phyloP scores from a whole-genome alignment of 2,113 vertebrate species.

The Eubucco bourcierii region DNA sequence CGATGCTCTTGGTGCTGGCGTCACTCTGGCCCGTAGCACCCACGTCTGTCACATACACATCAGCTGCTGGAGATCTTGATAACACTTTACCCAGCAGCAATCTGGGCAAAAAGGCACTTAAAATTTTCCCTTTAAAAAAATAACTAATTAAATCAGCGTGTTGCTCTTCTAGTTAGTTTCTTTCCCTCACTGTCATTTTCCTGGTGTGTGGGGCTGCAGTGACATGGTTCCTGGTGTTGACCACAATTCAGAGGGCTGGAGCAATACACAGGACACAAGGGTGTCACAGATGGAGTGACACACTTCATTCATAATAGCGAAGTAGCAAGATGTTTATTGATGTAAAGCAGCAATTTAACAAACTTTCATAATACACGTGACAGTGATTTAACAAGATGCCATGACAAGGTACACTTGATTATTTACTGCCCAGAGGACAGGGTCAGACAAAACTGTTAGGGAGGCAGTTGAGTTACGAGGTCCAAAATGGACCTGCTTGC shows the following conservation, averaged over 20 bases:
- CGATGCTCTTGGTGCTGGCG: background rate
- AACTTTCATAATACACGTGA: background rate
- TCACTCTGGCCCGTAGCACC: rapidly evolving
- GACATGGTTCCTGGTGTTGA: background rate
- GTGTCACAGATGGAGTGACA: background rate
- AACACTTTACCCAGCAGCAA: background rate
- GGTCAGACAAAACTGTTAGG: background rate
- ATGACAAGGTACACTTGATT: background rate
- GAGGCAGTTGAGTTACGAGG: too few relatives aligned
- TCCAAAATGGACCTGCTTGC: too few relatives aligned
- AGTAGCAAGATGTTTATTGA: background rate
- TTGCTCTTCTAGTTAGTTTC: background rate
- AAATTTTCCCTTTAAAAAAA: background rate
- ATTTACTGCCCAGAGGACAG: background rate
- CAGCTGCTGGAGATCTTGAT: background rate
- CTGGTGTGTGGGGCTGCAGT: background rate
- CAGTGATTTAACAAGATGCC: background rate
- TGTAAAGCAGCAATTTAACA: background rate
- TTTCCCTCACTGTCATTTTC: background rate
- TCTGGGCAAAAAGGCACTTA: background rate
- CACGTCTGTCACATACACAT: rapidly evolving
- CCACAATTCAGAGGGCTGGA: background rate
- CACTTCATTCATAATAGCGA: background rate
- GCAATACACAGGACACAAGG: rapidly evolving
- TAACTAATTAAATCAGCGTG: rapidly evolving